These are phyloP conservation scores for Caenorhabditis doughertyi DNA, from an alignment of 2,888 invertebrate species.

Conservation along the genomic window DNA sequence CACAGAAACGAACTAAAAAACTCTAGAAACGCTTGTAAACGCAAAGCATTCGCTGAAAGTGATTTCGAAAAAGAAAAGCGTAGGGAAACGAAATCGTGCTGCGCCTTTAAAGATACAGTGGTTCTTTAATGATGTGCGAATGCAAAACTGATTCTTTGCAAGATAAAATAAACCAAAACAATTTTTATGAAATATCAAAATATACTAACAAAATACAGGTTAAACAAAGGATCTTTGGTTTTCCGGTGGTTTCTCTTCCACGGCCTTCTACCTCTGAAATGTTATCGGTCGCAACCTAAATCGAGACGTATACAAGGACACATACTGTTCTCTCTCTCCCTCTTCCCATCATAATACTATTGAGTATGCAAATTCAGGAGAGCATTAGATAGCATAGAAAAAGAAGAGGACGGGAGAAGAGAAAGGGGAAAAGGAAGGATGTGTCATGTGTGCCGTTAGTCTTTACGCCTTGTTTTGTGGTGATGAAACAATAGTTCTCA, in stretches of 20 bases:
- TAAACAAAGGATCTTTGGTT: conserved; percentile 48
- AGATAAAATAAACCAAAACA: too few species aligned
- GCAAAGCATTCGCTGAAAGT: not conserved
- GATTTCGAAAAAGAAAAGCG: not conserved
- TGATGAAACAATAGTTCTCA: not conserved
- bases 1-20: too few species aligned
- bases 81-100: not conserved
- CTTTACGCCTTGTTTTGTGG: not conserved
- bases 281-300: not conserved
- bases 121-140: too few species aligned
- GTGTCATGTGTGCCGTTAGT: conserved; percentile 27
- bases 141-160: too few species aligned
- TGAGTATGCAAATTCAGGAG: not conserved
- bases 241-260: conserved; percentile 36
- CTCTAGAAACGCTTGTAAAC: too few species aligned
- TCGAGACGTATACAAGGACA: not conserved
- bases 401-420: not conserved
- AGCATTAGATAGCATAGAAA: conserved; percentile 7
- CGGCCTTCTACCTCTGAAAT: conserved; percentile 26
- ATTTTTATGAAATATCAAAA: too few species aligned
- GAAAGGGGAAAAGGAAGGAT: not conserved
- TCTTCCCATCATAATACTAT: not conserved
- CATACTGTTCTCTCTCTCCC: too few species aligned
- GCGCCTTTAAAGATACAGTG: not conserved
- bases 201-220: not conserved